phyloP scores from a whole-genome alignment of 2,797 vertebrate genomes.

The Cirrhinus mrigala region DNA sequence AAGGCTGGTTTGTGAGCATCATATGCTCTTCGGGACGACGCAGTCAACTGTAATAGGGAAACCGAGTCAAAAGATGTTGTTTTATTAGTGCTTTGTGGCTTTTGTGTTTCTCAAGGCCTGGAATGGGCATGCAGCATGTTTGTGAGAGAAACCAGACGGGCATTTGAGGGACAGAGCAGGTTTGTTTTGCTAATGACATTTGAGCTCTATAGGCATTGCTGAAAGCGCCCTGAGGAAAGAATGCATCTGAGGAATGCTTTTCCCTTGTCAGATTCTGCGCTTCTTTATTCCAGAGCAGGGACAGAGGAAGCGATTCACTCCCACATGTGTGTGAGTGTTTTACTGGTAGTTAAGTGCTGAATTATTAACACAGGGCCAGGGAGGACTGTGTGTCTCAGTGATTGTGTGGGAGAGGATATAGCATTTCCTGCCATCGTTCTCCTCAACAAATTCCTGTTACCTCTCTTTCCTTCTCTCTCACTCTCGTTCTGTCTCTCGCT shows the following conservation, averaged over 20 bases:
- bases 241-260: constrained; percentile 20
- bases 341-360: constrained; percentile 61
- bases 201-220: constrained; percentile 25
- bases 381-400: constrained; percentile 55
- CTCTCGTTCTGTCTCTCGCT: not conserved
- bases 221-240: constrained; percentile 25
- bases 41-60: constrained; percentile 18
- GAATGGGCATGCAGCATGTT: constrained; percentile 10
- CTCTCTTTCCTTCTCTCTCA: not conserved
- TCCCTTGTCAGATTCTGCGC: constrained; percentile 28
- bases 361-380: constrained; percentile 61
- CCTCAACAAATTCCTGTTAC: constrained; percentile 33
- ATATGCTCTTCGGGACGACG: not conserved
- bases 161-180: constrained; percentile 16
- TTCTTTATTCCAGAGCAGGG: constrained; percentile 10
- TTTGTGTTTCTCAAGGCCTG: not conserved
- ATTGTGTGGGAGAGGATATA: constrained; percentile 55
- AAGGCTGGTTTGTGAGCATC: constrained; percentile 28
- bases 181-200: constrained; percentile 32
- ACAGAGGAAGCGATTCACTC: constrained; percentile 32
- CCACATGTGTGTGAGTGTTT: constrained; percentile 43
- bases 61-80: not conserved
- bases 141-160: not conserved
- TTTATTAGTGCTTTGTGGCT: not conserved
- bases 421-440: constrained; percentile 45